A percentile compares a stretch with the other conserved stretches of the same genome.
Evolutionary conservation across 2,113 vertebrate genomes (phyloP).

Genomic region (Pelecanus crispus): DNA sequence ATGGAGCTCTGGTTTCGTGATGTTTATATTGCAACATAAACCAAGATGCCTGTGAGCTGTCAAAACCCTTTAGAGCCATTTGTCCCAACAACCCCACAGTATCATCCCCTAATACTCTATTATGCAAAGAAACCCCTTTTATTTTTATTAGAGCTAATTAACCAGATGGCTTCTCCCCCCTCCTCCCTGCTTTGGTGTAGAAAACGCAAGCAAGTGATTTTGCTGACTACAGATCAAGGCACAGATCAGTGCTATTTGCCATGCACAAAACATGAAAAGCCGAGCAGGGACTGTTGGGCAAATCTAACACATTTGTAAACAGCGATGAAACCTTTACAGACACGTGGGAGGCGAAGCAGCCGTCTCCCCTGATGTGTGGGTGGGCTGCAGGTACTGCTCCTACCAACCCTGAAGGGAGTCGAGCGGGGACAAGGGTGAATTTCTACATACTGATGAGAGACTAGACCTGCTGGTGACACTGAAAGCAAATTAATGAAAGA

Average conservation of each 20-base stretch:
- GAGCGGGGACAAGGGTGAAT: not conserved
- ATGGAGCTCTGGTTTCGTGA: not conserved
- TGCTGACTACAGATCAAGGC: slow-evolving; percentile 59
- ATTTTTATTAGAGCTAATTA: slow-evolving; percentile 59
- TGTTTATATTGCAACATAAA: slow-evolving; percentile 34
- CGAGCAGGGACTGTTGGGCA: not conserved
- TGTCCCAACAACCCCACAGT: slow-evolving; percentile 21
- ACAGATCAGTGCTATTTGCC: slow-evolving; percentile 25
- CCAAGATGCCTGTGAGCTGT: slow-evolving; percentile 44
- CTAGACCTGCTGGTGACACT: not conserved
- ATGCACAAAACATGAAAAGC: slow-evolving; percentile 16
- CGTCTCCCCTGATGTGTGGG: rapidly evolving
- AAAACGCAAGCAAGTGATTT: slow-evolving; percentile 33
- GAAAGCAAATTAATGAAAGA: not conserved
- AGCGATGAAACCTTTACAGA: not conserved
- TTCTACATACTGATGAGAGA: not conserved
- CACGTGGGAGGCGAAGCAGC: not conserved
- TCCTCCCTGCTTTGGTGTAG: slow-evolving; percentile 23
- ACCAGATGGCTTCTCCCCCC: slow-evolving; percentile 41
- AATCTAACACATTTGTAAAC: slow-evolving; percentile 11
- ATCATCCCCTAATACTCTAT: slow-evolving; percentile 29
- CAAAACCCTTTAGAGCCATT: slow-evolving; percentile 51
- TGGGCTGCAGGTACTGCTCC: not conserved
- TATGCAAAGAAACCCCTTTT: slow-evolving; percentile 54
- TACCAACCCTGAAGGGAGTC: not conserved